These are phyloP conservation scores for Erebia palarica DNA, from an alignment of 2,888 invertebrate genomes.

Conservation along the genomic window DNA sequence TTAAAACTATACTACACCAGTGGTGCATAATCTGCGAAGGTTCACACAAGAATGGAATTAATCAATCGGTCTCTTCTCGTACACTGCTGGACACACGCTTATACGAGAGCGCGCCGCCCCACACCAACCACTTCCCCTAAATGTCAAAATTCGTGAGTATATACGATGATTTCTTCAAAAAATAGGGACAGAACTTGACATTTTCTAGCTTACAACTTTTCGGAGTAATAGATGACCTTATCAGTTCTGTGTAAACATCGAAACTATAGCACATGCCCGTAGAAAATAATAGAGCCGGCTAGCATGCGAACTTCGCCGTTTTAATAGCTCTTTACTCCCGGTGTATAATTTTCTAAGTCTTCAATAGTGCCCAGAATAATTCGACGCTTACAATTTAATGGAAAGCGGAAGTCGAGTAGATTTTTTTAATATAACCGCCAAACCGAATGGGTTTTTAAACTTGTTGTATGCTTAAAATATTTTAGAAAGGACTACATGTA, in stretches of 20 bases:
- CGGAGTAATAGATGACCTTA: background rate
- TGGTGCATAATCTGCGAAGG: background rate
- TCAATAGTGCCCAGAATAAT: constrained; percentile 60
- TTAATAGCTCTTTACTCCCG: constrained; percentile 65
- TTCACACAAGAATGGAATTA: background rate
- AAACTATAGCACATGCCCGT: constrained; percentile 50
- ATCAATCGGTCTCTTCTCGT: no score
- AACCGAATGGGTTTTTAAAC: background rate
- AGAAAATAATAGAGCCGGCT: constrained; percentile 53
- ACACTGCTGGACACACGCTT: no score
- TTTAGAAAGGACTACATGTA: background rate
- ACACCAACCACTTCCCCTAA: no score
- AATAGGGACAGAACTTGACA: no score
- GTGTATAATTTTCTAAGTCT: constrained; percentile 58
- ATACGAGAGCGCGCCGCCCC: no score
- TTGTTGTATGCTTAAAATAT: background rate
- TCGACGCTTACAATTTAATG: constrained; percentile 39
- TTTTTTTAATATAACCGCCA: background rate
- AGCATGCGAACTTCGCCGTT: constrained; percentile 62
- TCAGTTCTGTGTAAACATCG: constrained; percentile 15
- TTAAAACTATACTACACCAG: background rate
- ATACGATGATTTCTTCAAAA: no score
- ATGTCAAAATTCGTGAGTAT: no score
- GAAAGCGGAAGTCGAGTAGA: constrained; percentile 10
- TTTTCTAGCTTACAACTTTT: background rate